Evolutionary conservation across 2,113 vertebrate species (phyloP), one percentile per base, ranked within the genome.

Genomic region (Australoheros scitulus): DNA sequence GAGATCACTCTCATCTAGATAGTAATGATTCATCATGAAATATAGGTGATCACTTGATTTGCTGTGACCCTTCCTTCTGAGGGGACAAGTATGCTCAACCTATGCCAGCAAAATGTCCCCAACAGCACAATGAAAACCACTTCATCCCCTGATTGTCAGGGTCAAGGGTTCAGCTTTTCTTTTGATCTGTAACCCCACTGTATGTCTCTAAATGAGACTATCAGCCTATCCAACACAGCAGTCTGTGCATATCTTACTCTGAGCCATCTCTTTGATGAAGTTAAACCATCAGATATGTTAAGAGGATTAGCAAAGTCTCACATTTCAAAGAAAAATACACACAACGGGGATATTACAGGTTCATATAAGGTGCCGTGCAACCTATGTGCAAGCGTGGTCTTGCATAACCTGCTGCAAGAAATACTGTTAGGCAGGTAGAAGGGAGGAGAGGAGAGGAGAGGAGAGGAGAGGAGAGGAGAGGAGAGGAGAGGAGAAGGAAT

Each of bases 261-360:
- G 78, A 61, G 85, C 84, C 85, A 10, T 78, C 78, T 61, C 87
- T 92, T 86, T 88, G 78, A 91, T 85, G 72, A 91, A 91, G 85
- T 29, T 81, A 55, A 90, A 91, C 78, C 85, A 84, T 88, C 80
- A 81, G 89, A 83, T 80, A 58, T 70, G 89, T 88, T 87, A 91
- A 92, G 74, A 86, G 85, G 91, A 91, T 91, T 85, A 89, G 83
- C 64, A 24, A 79, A 90, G 84, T 82, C 64, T 83, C 6, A 43
- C 80, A 83, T 86, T 86, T 89, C 59, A 64, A 87, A 92, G 60
- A 80, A 63, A 84, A 41, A 72, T 57, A 61, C 80, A 87, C 11
- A 22, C 68, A 65, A 86, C 55, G n/a, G 58, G 41, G 52, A 43
- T 80, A 61, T 61, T 36, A 72, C 77, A 75, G 78, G 87, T 88